Evolutionary conservation across 2,113 vertebrate genomes (phyloP), one percentile per base, ranked within the genome.

Genomic region (Opisthocomus hoazin): DNA sequence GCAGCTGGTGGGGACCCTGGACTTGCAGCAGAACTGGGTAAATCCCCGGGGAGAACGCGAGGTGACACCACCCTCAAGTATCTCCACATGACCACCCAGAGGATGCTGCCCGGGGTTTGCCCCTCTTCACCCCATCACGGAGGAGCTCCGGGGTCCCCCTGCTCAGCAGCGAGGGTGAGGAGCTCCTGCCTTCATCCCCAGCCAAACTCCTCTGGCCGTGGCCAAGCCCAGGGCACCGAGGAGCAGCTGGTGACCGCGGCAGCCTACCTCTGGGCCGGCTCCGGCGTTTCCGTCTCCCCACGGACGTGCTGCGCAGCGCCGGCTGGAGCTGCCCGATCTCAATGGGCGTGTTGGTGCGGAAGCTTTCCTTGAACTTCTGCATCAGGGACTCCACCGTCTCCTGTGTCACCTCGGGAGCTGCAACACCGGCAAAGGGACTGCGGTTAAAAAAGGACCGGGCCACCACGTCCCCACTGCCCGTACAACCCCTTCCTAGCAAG

Each of bases 321-420:
- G 99, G 98, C 95, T 99, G 99, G 91, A 99, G 98, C 97, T 99
- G 99, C 82, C 98, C 98, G 26, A 99, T 99, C 98, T 99, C 99
- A 24, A 99, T 98, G 43, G 98, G 98, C 0, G 99, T 98, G 98
- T 99, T 99, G 94, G 98, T 98, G 41, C 99, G 99, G 97, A 99
- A 99, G 92, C 99, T 99, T 97, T 99, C 99, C 98, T 99, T 99
- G 98, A 99, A 99, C 96, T 99, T 98, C 98, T 99, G 99, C 99
- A 99, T 99, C 98, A 99, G 98, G 95, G 99, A 99, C 91, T 99
- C 99, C 90, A 99, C 99, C 2, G 99, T 99, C 94, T 99, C 99
- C 57, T 98, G 98, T 21, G 98, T 98, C 84, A 98, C 98, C 95
- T 99, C 99, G 5, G 98, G 89, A 37, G 97, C 99, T 99, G 96